Evolutionary conservation across 2,888 invertebrate genomes (phyloP).

Genomic region (Yponomeuta plumbellus): DNA sequence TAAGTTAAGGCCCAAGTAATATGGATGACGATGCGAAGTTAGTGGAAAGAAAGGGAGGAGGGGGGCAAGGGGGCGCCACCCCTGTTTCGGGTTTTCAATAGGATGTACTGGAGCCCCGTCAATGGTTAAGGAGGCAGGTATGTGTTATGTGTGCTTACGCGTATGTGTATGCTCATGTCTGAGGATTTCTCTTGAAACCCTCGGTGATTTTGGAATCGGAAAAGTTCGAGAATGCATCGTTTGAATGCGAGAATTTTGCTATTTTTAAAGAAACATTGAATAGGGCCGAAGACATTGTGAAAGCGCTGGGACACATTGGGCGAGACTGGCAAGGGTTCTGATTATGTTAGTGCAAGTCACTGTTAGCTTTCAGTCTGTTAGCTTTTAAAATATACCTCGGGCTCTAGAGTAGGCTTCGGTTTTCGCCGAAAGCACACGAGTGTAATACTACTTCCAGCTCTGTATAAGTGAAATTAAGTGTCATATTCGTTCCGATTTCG

Average conservation of each 20-base stretch:
- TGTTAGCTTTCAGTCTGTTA: too few relatives aligned
- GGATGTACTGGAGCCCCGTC: constrained; percentile 61
- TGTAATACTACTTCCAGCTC: too few relatives aligned
- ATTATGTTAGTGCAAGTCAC: too few relatives aligned
- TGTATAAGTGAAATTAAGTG: too few relatives aligned
- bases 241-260: background rate
- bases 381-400: too few relatives aligned
- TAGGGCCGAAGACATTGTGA: too few relatives aligned
- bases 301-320: too few relatives aligned
- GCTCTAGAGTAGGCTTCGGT: too few relatives aligned
- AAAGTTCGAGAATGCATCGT: background rate
- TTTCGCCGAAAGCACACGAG: too few relatives aligned
- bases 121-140: constrained; percentile 62
- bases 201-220: constrained; percentile 15
- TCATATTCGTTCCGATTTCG: too few relatives aligned
- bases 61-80: constrained; percentile 60
- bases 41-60: constrained; percentile 73
- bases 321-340: too few relatives aligned
- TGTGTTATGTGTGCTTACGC: constrained; percentile 9
- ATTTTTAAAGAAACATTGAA: background rate
- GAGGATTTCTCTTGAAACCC: background rate
- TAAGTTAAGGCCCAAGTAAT: constrained; percentile 74
- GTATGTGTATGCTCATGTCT: background rate
- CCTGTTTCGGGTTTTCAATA: constrained; percentile 76
- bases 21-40: constrained; percentile 75